These are phyloP conservation scores for Ormia ochracea DNA, from an alignment of 2,888 invertebrate genomes.

Conservation along the genomic window DNA sequence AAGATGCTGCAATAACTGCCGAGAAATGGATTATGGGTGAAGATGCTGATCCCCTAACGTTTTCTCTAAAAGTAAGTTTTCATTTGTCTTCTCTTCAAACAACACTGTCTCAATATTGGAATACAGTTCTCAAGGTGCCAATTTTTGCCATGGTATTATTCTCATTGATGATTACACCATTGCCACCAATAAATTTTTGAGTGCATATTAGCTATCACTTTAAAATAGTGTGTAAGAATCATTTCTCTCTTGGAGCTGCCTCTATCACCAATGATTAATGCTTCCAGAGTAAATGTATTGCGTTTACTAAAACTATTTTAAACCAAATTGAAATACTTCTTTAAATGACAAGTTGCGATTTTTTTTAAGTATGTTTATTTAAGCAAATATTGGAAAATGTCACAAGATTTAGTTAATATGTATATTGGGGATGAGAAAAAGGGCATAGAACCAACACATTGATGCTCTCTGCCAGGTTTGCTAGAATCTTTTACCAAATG, in stretches of 20 bases:
- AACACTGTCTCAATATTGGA: slow-evolving; percentile 65
- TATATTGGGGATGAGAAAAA: no score
- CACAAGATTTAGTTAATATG: no score
- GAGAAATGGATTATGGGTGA: slow-evolving; percentile 95
- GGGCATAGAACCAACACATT: no score
- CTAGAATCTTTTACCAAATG: no score
- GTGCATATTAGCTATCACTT: slow-evolving; percentile 33
- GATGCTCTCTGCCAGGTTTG: no score
- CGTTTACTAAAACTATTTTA: neutral
- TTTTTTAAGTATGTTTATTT: no score
- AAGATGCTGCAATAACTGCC: slow-evolving; percentile 90
- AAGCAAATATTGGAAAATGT: no score
- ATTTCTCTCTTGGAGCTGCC: slow-evolving; percentile 14
- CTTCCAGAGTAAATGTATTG: slow-evolving; percentile 11
- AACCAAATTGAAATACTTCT: neutral
- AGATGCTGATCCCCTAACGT: slow-evolving; percentile 92
- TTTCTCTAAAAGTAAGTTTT: slow-evolving; percentile 90
- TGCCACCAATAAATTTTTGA: slow-evolving; percentile 23
- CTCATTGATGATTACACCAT: slow-evolving; percentile 22
- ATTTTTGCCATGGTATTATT: slow-evolving; percentile 33
- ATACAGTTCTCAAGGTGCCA: slow-evolving; percentile 67
- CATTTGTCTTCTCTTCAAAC: slow-evolving; percentile 31
- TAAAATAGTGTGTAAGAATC: neutral
- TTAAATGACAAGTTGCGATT: no score
- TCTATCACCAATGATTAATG: slow-evolving; percentile 10